Conservation (phyloP, 1,140 invertebrate species). For the Drosophila triauraria region DNA sequence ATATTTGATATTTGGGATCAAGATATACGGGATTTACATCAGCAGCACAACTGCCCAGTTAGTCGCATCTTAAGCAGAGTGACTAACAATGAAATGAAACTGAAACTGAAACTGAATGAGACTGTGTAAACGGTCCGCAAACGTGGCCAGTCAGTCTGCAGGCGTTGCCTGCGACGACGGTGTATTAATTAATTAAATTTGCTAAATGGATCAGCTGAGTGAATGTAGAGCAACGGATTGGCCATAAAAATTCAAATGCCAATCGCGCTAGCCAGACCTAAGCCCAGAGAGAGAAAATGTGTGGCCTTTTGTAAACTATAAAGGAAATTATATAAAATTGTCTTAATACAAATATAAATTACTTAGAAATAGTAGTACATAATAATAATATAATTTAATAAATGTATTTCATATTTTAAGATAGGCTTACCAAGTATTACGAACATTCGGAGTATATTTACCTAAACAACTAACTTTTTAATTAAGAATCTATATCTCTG, state of each 20-base stretch:
- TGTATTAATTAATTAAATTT: slow-evolving; percentile 63
- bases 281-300: slow-evolving; percentile 2
- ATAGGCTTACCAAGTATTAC: too few species aligned
- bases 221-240: slow-evolving; percentile 61
- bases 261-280: slow-evolving; percentile 12
- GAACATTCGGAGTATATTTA: too few species aligned
- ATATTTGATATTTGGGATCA: slow-evolving; percentile 7
- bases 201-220: slow-evolving; percentile 43
- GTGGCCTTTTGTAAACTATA: neutral
- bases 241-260: slow-evolving; percentile 62
- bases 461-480: too few species aligned
- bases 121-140: slow-evolving; percentile 23
- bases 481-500: too few species aligned
- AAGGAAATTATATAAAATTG: neutral
- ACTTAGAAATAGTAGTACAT: neutral
- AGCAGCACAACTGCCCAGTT: slow-evolving; percentile 9
- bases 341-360: neutral
- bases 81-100: slow-evolving; percentile 25
- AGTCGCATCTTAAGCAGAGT: neutral
- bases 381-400: neutral
- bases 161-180: slow-evolving; percentile 13
- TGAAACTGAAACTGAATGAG: slow-evolving; percentile 15
- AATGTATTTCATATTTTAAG: neutral
- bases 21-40: slow-evolving; percentile 39
- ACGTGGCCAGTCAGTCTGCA: slow-evolving; percentile 41